Evolutionary conservation across 1,140 invertebrate genomes (phyloP).

Genomic region (Venustaconcha ellipsiformis): DNA sequence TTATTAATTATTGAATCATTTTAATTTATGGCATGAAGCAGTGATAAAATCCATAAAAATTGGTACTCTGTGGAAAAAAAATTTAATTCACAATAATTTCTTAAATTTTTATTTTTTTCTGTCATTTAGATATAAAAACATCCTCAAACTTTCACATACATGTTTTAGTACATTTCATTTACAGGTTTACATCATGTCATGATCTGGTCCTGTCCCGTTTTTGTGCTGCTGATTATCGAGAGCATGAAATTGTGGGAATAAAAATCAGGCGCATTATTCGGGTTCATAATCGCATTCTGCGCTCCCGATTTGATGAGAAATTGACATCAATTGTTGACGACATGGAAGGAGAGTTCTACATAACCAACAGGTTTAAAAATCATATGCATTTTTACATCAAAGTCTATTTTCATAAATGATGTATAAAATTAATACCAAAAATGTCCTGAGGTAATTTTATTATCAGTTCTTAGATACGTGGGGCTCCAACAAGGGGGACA

Average conservation of each 20-base stretch:
- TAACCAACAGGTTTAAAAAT: conserved; percentile 45
- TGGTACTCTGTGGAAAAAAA: neutral
- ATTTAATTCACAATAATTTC: no score
- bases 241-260: conserved; percentile 61
- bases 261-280: conserved; percentile 63
- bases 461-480: no score
- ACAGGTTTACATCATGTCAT: conserved; percentile 67
- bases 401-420: no score
- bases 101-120: no score
- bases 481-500: no score
- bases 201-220: conserved; percentile 67
- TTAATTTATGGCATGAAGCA: no score
- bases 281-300: conserved; percentile 65
- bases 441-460: no score
- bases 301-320: conserved; percentile 64
- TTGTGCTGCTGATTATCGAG: conserved; percentile 64
- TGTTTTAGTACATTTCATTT: conserved; percentile 16
- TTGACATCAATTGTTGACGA: conserved; percentile 51
- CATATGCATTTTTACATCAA: no score
- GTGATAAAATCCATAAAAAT: no score
- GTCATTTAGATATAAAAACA: no score
- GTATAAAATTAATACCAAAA: no score
- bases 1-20: no score
- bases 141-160: neutral
- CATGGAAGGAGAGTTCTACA: conserved; percentile 52